phyloP scores from a whole-genome alignment of 2,888 invertebrate genomes.

The Nomada lathburiana region DNA sequence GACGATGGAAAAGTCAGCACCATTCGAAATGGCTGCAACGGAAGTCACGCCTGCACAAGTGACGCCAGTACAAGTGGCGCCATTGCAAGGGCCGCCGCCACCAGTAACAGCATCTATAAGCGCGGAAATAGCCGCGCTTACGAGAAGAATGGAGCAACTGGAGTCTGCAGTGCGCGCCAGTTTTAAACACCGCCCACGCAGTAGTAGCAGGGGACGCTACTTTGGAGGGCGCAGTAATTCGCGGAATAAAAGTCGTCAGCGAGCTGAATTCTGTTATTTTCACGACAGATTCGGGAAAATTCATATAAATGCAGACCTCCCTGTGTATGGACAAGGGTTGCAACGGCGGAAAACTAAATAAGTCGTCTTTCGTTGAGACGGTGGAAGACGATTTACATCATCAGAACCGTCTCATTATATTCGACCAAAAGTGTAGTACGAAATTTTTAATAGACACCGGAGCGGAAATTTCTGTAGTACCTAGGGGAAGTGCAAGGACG shows the following conservation, averaged over 20 bases:
- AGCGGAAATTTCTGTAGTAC: constrained; percentile 7
- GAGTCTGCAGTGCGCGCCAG: constrained; percentile 1
- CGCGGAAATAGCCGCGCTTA: background rate
- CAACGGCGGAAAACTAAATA: background rate
- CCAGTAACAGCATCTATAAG: background rate
- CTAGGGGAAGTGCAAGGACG: background rate
- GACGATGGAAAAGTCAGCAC: too few species aligned
- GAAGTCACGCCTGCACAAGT: too few species aligned
- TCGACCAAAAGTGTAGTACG: background rate
- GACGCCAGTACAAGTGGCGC: too few species aligned
- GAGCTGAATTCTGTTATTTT: background rate
- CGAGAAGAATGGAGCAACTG: background rate
- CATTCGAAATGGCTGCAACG: too few species aligned
- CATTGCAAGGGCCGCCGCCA: too few species aligned
- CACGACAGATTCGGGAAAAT: background rate
- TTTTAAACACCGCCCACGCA: background rate
- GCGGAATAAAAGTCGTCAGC: too few species aligned
- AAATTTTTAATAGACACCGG: constrained; percentile 8
- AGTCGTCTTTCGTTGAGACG: background rate
- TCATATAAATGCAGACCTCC: background rate
- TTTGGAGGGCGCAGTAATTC: too few species aligned
- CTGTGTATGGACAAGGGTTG: background rate
- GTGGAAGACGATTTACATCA: background rate
- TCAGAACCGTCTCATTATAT: constrained; percentile 3
- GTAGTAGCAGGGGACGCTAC: background rate